phyloP scores from a whole-genome alignment of 2,797 vertebrate species.

The Poecile montanus region DNA sequence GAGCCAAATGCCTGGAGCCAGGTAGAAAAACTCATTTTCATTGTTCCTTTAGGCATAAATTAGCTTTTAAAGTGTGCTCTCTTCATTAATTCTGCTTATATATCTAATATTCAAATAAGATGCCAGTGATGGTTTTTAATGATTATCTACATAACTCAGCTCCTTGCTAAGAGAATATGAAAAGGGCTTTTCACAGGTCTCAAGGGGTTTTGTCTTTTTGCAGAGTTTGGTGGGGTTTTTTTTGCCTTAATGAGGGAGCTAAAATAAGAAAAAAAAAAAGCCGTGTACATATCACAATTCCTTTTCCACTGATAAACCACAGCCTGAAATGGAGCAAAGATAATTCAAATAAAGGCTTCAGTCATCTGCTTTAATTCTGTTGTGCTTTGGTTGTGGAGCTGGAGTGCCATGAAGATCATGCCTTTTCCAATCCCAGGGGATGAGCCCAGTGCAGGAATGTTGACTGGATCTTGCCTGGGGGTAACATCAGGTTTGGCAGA shows the following conservation, averaged over 20 bases:
- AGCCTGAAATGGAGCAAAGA: conserved; percentile 23
- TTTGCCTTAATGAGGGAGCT: neutral
- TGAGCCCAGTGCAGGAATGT: neutral
- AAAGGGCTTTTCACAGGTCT: neutral
- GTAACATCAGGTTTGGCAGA: neutral
- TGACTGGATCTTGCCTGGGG: neutral
- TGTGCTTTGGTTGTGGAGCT: neutral
- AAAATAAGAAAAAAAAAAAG: neutral
- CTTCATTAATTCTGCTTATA: neutral
- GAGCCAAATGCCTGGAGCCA: conserved; percentile 1
- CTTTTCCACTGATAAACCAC: neutral
- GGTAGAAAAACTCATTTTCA: conserved; percentile 46
- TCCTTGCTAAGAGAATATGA: neutral
- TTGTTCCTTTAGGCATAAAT: neutral
- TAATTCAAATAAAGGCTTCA: conserved; percentile 36
- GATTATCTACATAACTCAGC: neutral
- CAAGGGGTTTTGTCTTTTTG: neutral
- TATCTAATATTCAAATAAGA: conserved; percentile 12
- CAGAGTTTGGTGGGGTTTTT: neutral
- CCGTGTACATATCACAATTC: neutral
- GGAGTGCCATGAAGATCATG: neutral
- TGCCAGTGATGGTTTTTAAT: conserved; percentile 23
- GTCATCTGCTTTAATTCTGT: neutral
- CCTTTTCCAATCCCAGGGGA: neutral
- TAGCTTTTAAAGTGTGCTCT: neutral